These are phyloP conservation scores for Ictalurus punctatus DNA, from an alignment of 2,113 vertebrate genomes.

Conservation along the genomic window DNA sequence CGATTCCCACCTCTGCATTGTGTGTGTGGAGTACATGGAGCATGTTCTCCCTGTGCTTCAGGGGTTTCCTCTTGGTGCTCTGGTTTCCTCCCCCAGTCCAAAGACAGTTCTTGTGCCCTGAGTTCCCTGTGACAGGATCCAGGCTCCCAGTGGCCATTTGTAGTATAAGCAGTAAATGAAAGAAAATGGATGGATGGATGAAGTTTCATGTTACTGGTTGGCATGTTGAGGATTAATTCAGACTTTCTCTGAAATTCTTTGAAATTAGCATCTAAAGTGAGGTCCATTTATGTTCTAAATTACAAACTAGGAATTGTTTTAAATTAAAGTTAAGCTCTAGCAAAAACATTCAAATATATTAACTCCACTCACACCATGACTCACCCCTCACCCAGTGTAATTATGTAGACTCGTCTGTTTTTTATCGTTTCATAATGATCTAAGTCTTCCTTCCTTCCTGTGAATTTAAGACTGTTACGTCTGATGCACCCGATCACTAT, in stretches of 20 bases:
- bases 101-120: too few species aligned
- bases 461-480: background rate
- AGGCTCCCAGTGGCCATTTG: too few species aligned
- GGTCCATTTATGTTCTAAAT: background rate
- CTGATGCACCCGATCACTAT: background rate
- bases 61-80: too few species aligned
- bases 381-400: background rate
- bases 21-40: too few species aligned
- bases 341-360: background rate
- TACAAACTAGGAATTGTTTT: background rate
- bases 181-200: too few species aligned
- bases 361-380: background rate
- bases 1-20: too few species aligned
- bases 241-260: background rate
- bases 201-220: background rate
- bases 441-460: background rate
- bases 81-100: too few species aligned
- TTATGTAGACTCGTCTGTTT: background rate
- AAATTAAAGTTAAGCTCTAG: background rate
- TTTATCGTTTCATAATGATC: background rate
- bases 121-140: too few species aligned
- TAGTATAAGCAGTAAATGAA: too few species aligned
- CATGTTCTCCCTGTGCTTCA: too few species aligned
- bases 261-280: background rate
- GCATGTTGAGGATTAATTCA: background rate